Conservation (phyloP, 1,140 invertebrate genomes). For the Papilio xuthus region DNA sequence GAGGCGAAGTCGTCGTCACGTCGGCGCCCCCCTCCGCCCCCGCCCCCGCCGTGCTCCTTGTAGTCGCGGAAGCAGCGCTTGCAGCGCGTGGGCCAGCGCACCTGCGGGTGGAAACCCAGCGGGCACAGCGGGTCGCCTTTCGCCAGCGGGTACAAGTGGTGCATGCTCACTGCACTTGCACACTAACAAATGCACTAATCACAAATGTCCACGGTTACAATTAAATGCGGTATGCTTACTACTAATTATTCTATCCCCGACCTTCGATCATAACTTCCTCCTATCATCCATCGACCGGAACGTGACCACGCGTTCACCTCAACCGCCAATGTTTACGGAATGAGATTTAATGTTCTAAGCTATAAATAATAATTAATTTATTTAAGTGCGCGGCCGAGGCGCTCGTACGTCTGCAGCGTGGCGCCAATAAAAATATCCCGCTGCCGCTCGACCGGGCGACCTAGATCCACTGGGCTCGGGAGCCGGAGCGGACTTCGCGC, state of each 20-base stretch:
- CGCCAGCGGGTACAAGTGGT: conserved; percentile 89
- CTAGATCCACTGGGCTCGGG: conserved; percentile 66
- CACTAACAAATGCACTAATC: conserved; percentile 66
- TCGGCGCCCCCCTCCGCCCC: conserved; percentile 86
- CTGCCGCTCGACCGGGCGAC: conserved; percentile 77
- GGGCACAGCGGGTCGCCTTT: conserved; percentile 94
- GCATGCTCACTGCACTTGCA: conserved; percentile 82
- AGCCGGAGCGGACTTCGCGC: conserved; percentile 49
- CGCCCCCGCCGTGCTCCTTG: conserved; percentile 93
- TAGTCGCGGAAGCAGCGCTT: conserved; percentile 97
- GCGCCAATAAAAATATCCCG: conserved; percentile 78
- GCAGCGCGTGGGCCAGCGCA: conserved; percentile 95
- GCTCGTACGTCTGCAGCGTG: conserved; percentile 72
- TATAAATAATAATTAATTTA: conserved; percentile 75
- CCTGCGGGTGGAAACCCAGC: conserved; percentile 96
- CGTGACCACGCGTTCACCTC: conserved; percentile 47
- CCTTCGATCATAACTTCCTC: conserved; percentile 53
- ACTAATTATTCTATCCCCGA: conserved; percentile 35
- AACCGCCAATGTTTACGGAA: conserved; percentile 72
- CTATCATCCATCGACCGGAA: conserved; percentile 45
- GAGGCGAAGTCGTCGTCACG: conserved; percentile 88
- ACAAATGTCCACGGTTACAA: conserved; percentile 67
- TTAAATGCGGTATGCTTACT: conserved; percentile 65
- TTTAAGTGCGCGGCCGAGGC: conserved; percentile 63
- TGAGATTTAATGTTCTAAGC: conserved; percentile 70